These are phyloP conservation scores for Drosophila sp. DNA, from an alignment of 1,140 invertebrate genomes.

Conservation along the genomic window DNA sequence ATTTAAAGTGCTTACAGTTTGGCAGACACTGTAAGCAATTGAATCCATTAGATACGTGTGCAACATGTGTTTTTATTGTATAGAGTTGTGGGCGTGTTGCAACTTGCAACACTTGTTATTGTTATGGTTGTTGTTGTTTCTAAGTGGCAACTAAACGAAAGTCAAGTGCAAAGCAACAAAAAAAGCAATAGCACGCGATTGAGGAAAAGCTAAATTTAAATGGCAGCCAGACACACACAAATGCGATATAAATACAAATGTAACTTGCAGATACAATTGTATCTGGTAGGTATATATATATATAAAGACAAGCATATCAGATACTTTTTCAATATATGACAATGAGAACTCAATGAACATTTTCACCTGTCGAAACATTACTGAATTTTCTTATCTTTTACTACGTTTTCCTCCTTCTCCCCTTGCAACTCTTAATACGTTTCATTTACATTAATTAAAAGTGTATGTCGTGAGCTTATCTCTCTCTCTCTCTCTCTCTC, in stretches of 20 bases:
- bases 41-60: slow-evolving; percentile 7
- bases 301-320: slow-evolving; percentile 27
- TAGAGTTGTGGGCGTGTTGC: not conserved
- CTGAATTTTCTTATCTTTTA: slow-evolving; percentile 3
- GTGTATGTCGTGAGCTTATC: slow-evolving; percentile 7
- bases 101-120: slow-evolving; percentile 26
- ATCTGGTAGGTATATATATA: slow-evolving; percentile 33
- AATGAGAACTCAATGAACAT: slow-evolving; percentile 10
- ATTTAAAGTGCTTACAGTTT: slow-evolving; percentile 38
- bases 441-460: slow-evolving; percentile 37
- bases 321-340: not conserved
- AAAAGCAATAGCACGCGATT: slow-evolving; percentile 53
- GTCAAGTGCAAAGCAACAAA: slow-evolving; percentile 64
- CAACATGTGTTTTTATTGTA: slow-evolving; percentile 47
- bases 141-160: slow-evolving; percentile 24
- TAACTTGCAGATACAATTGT: slow-evolving; percentile 9
- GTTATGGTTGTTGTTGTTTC: too few species aligned
- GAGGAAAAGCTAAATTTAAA: slow-evolving; percentile 32
- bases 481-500: not conserved
- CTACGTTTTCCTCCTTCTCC: not conserved
- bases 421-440: not conserved
- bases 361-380: slow-evolving; percentile 43
- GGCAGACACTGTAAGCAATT: slow-evolving; percentile 27
- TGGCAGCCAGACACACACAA: slow-evolving; percentile 9
- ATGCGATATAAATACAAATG: slow-evolving; percentile 8